Percentiles rank a stretch among this genome's conserved stretches.
These are phyloP conservation scores for Haliclona indistincta DNA, from an alignment of 37 sponge, comb jelly and placozoan genomes.

Conservation along the genomic window DNA sequence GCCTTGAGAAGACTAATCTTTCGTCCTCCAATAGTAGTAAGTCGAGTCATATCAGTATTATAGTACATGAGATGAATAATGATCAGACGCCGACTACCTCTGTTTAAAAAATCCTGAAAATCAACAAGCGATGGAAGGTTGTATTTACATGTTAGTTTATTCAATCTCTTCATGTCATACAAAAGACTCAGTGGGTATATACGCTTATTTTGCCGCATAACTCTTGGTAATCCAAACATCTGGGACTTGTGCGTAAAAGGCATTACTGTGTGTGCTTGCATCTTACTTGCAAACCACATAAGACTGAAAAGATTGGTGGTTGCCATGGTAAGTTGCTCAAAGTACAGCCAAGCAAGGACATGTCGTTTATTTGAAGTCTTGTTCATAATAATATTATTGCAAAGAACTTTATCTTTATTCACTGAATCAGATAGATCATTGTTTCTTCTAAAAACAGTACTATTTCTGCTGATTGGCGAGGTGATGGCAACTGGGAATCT, in stretches of 20 bases:
- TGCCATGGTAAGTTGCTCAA: conserved; percentile 62
- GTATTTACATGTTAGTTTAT: neutral
- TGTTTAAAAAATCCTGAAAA: conserved; percentile 18
- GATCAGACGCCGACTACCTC: conserved; percentile 9
- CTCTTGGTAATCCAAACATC: conserved; percentile 34
- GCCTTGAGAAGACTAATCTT: neutral
- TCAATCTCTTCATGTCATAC: conserved; percentile 19
- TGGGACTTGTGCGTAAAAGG: conserved; percentile 52
- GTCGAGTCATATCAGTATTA: neutral
- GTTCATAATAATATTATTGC: too few species aligned
- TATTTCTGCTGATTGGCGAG: too few species aligned
- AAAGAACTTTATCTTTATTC: too few species aligned
- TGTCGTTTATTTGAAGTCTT: too few species aligned
- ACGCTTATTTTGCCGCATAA: conserved; percentile 4
- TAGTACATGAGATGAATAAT: conserved; percentile 33
- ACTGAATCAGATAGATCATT: too few species aligned
- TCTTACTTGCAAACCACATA: conserved; percentile 8
- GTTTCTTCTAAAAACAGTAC: too few species aligned
- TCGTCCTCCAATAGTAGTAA: neutral
- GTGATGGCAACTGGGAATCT: too few species aligned
- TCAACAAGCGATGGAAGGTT: conserved; percentile 4
- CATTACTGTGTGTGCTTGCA: conserved; percentile 25
- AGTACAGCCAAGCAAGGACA: neutral
- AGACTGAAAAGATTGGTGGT: conserved; percentile 17
- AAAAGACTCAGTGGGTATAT: conserved; percentile 22